A percentile compares a stretch with the other conserved stretches of the same genome.
phyloP scores from a whole-genome alignment of 2,797 vertebrate species.

The Peromyscus nudipes region DNA sequence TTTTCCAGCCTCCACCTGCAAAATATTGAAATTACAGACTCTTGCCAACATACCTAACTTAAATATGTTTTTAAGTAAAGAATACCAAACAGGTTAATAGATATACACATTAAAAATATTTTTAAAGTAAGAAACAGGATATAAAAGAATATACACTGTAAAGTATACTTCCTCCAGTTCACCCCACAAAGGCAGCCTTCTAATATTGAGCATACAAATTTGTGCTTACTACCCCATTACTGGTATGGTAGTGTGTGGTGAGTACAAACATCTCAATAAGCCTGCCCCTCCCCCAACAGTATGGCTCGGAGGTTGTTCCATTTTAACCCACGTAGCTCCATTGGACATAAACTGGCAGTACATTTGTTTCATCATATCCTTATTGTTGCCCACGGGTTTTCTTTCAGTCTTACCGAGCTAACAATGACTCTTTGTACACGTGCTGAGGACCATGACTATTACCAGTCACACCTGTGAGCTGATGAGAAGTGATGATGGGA shows the following conservation, averaged over 20 bases:
- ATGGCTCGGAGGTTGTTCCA: not conserved
- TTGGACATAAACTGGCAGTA: not conserved
- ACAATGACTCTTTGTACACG: not conserved
- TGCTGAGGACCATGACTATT: not conserved
- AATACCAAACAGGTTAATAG: slow-evolving; percentile 22
- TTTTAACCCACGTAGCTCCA: not conserved
- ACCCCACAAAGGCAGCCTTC: not conserved
- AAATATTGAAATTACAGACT: not conserved
- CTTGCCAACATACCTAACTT: not conserved
- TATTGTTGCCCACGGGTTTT: not conserved
- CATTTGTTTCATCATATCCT: not conserved
- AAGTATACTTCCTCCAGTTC: not conserved
- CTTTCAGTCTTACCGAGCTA: not conserved
- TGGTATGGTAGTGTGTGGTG: no score
- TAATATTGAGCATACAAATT: not conserved
- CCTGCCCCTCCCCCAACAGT: not conserved
- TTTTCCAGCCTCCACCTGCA: not conserved
- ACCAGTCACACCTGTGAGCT: not conserved
- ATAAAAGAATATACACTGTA: not conserved
- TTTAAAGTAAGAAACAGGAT: not conserved
- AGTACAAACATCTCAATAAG: not conserved
- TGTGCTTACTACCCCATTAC: not conserved
- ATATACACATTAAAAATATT: not conserved
- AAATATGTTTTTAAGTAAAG: slow-evolving; percentile 20
- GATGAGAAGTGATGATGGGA: not conserved